Base-by-base conservation (phyloP, 2,113 vertebrate species). In the Setophaga coronata region DNA sequence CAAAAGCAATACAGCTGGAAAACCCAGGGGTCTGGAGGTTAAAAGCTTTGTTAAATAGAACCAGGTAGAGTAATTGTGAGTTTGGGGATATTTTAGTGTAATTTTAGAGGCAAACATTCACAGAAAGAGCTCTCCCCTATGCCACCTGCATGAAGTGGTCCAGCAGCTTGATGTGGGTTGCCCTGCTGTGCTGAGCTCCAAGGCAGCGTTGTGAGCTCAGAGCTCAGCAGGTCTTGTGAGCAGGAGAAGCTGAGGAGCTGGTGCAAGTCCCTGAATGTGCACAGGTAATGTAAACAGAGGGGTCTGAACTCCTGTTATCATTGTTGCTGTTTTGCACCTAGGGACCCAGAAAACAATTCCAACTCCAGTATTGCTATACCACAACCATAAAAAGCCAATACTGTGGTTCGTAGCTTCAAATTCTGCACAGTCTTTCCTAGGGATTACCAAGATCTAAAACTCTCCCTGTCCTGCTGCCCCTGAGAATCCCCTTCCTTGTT, bases 21-120 rank as follows among this genome's bases (percentile, higher is more conserved):
- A 96, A 87, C 77, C 48, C 85, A 60, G 62, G 48, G 88, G 64
- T 92, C 90, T 76, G 69, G 78, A 91, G 89, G 88, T 95, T 97
- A 96, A 92, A 96, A 95, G 67, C 88, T 95, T 90, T 90, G 79
- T 93, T 96, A 92, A 94, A 82, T 67, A 94, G 73, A 93, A 89
- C 80, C 73, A 80, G 85, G 87, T 93, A 96, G 82, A 92, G 70
- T 80, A 93, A 90, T 51, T 13, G 20, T 79, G 74, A 84, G 33
- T 91, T 95, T 82, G 56, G 60, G 76, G 67, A 42, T 91, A 90
- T 96, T 96, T 92, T 69, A 84, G 72, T 93, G 82, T 91, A 82
- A 81, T 96, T 96, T 96, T 95, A 92, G 77, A 96, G 61, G 85
- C 61, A 84, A 95, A 60, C 48, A 42, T 25, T 88, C 56, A 66